These are phyloP conservation scores for Chiloscyllium punctatum DNA, from an alignment of 2,797 vertebrate species.

Conservation along the genomic window DNA sequence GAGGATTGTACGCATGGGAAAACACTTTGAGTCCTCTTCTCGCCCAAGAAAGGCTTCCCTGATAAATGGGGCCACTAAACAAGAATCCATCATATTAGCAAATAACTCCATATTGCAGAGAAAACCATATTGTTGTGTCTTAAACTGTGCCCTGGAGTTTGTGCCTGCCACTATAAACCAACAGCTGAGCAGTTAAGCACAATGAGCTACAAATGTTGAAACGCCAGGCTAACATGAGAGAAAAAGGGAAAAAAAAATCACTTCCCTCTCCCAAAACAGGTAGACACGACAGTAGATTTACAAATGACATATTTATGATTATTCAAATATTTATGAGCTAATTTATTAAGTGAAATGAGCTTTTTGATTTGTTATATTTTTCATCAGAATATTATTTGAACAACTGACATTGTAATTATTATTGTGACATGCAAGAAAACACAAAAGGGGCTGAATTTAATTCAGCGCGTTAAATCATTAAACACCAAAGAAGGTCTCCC, in stretches of 20 bases:
- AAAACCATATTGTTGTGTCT: neutral
- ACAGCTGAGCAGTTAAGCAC: neutral
- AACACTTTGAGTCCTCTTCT: neutral
- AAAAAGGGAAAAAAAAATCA: neutral
- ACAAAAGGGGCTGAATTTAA: constrained; percentile 65
- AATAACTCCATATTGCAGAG: neutral
- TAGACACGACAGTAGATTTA: neutral
- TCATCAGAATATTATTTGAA: constrained; percentile 73
- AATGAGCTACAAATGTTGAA: neutral
- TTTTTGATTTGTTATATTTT: constrained; percentile 61
- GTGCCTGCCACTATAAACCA: neutral
- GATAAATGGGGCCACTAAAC: neutral
- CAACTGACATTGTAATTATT: constrained; percentile 78
- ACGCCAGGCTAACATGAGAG: neutral
- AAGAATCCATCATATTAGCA: neutral
- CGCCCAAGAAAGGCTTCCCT: neutral
- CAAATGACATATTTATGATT: constrained; percentile 55
- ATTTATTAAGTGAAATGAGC: constrained; percentile 72
- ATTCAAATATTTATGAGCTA: constrained; percentile 69
- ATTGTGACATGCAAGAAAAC: constrained; percentile 60
- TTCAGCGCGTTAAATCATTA: constrained; percentile 76
- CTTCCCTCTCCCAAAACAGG: no score
- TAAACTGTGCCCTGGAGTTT: neutral
- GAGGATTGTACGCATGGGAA: neutral
- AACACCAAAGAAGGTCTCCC: constrained; percentile 47